A percentile compares a stretch with the other conserved stretches of the same genome.
Evolutionary conservation across 1,140 invertebrate species (phyloP).

Genomic region (Vanessa tameamea): DNA sequence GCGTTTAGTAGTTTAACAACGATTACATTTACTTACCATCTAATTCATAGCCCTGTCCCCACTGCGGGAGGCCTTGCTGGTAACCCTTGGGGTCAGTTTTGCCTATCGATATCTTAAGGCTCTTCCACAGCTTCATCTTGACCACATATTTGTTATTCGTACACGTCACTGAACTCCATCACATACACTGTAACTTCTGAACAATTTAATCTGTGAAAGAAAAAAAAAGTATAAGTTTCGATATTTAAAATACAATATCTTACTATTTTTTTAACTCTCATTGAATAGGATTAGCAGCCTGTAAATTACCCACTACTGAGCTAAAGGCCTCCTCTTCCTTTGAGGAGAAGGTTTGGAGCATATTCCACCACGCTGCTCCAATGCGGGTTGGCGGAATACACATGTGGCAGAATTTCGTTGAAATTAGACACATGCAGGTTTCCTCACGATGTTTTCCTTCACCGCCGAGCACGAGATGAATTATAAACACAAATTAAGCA

Average conservation of each 20-base stretch:
- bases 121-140: slow-evolving; percentile 78
- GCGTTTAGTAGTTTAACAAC: not conserved
- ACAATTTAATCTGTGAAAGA: slow-evolving; percentile 42
- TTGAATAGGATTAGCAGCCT: too few species aligned
- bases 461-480: too few species aligned
- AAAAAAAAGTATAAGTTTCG: not conserved
- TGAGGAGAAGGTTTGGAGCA: too few species aligned
- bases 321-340: too few species aligned
- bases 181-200: slow-evolving; percentile 25
- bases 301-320: too few species aligned
- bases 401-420: too few species aligned
- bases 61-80: slow-evolving; percentile 67
- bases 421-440: too few species aligned
- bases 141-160: slow-evolving; percentile 55
- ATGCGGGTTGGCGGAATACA: too few species aligned
- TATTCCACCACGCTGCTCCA: too few species aligned
- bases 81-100: slow-evolving; percentile 64
- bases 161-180: slow-evolving; percentile 49
- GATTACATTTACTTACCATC: slow-evolving; percentile 54
- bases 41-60: slow-evolving; percentile 69
- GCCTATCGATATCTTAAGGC: slow-evolving; percentile 74
- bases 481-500: too few species aligned
- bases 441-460: too few species aligned
- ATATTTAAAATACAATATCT: not conserved
- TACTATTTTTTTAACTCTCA: too few species aligned